A percentile compares a stretch with the other conserved stretches of the same genome.
These are phyloP conservation scores for Caenorhabditis angaria DNA, from an alignment of 2,888 invertebrate species.

Conservation along the genomic window DNA sequence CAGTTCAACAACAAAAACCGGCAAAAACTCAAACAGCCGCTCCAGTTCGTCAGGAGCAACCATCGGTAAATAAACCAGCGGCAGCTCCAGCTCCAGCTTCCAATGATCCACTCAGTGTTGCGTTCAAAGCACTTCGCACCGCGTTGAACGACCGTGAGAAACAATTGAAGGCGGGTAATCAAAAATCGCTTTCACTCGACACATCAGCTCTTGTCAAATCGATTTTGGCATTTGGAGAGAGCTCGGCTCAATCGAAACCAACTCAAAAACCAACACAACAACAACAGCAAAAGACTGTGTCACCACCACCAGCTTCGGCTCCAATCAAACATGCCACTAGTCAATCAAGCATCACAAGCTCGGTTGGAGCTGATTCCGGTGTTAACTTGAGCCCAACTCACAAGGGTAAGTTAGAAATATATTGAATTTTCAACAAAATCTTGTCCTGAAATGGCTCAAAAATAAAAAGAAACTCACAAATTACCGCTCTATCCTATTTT, in stretches of 20 bases:
- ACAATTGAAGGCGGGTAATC: conserved; percentile 29
- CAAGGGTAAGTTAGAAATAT: conserved; percentile 40
- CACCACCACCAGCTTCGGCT: conserved; percentile 37
- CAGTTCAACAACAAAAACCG: background rate
- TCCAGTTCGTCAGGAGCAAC: conserved; percentile 35
- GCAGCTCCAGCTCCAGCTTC: conserved; percentile 19
- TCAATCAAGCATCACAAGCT: conserved; percentile 64
- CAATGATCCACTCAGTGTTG: conserved; percentile 23
- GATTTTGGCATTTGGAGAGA: conserved; percentile 25
- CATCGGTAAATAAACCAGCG: conserved; percentile 36
- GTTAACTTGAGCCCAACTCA: conserved; percentile 62
- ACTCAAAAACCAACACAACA: background rate
- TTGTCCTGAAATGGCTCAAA: no score
- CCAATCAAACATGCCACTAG: conserved; percentile 65
- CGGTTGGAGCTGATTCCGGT: conserved; percentile 66
- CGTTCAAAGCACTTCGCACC: conserved; percentile 29
- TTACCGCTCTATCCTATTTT: no score
- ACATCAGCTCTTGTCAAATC: conserved; percentile 26
- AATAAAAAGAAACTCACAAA: no score
- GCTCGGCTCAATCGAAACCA: conserved; percentile 18
- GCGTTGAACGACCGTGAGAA: conserved; percentile 57
- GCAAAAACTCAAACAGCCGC: conserved; percentile 25
- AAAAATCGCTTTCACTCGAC: conserved; percentile 14
- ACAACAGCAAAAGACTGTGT: conserved; percentile 5
- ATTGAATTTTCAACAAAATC: no score